Base-by-base conservation (phyloP, 2,888 invertebrate genomes). In the Calliopum simillimum region DNA sequence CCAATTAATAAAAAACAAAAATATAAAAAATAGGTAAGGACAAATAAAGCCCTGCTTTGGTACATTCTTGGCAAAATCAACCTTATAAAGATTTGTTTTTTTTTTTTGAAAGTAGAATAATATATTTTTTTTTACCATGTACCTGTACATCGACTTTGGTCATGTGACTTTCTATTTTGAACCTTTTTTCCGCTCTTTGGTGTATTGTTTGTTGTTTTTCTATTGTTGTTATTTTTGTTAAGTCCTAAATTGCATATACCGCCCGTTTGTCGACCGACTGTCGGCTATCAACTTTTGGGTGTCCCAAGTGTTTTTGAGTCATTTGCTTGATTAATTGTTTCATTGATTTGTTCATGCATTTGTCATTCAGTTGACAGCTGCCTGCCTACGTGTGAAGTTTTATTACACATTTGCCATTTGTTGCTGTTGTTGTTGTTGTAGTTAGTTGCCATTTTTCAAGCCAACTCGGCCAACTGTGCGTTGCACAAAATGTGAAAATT, bases 241-340 rank as follows among this genome's bases (percentile, higher is more conserved):
- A 23, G 21, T 23, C 53, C 53, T 19, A 53, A 53, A 23, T 41
- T 58, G 47, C 12, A 21, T 61, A n/a, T 1, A 33, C 33, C 33
- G 25, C 14, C 25, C 41, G 12, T 58, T n/a, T 16, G 58, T 25
- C 14, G 25, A 33, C 41, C 14, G 25, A 33, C 33, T 33, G 33
- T 33, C 33, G 33, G 33, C 33, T 33, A 8, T 33, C 33, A 33
- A 33, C 5, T 21, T 16, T 44, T 66, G 19, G 43, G 23, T 16
- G 16, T 47, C 63, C 47, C 63, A 46, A 56, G 55, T 56, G 69
- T 19, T 69, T 62, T 69, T 25, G 56, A 69, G 69, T 59, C 69
- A 49, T 59, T 65, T 65, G 59, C 64, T 58, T 69, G 69, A 69
- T 69, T 69, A 69, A 69, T 69, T 65, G 69, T 25, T 49, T 49